Evolutionary conservation across 2,888 invertebrate genomes (phyloP), one percentile per base, ranked within the genome.

Genomic region (Netelia virgata): DNA sequence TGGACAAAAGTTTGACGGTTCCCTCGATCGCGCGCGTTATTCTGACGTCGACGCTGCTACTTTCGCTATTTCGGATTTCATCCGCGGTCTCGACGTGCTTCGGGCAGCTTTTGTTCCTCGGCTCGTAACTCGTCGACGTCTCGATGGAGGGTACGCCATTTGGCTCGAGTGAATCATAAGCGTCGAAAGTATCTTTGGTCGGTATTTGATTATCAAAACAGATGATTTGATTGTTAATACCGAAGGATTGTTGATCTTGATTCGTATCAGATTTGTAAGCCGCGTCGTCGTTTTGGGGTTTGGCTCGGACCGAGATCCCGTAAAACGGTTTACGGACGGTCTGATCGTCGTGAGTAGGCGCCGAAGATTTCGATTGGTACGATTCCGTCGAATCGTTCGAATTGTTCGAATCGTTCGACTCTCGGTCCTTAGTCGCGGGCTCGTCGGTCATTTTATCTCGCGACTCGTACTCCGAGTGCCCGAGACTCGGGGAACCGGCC

Each of bases 21-120:
- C 93, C 93, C 70, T 92, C 93, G 79, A 93, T 93, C 0, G 93
- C 93, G 14, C 92, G 86, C 0, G 90, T 91, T 85, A 93, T 92
- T 66, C 92, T 89, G 0, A 91, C 86, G 43, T 93, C 90, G 3
- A 92, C 90, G 47, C 88, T 91, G n/a, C 81, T 79, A 11, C 73
- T 76, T 50, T 86, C 84, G 1, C 55, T 23, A 23, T 84, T 78
- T 28, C 23, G 43, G 50, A 79, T 77, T 82, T 47, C 79, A 10
- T 63, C 66, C 5, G 18, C 23, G 0, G 47, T 59, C 53, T 80
- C 74, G 11, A 64, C 50, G 16, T 36, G 36, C 41, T 41, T 47
- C 3, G 18, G 66, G 10, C 72, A 73, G 41, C 61, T 73, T 28
- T 81, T 63, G 18, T 43, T 63, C 18, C 16, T 43, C 1, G 57